Conservation (phyloP, 2,888 invertebrate species). For the Axea sp. region DNA sequence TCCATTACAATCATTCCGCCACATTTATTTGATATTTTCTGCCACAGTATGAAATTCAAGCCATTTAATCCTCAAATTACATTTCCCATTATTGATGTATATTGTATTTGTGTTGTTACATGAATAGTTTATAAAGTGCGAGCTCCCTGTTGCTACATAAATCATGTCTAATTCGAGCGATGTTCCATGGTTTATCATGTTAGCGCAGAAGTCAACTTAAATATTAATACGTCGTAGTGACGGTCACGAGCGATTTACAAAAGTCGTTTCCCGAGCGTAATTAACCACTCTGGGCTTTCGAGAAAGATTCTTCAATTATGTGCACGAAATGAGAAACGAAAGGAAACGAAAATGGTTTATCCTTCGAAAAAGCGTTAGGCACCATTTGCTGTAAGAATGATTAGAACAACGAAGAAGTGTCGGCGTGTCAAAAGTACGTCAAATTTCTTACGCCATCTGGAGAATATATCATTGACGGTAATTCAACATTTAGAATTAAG, state of each 20-base stretch:
- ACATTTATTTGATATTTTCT: slow-evolving; percentile 44
- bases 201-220: slow-evolving; percentile 54
- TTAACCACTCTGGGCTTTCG: slow-evolving; percentile 51
- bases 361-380: slow-evolving; percentile 43
- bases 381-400: slow-evolving; percentile 45
- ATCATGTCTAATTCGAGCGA: slow-evolving; percentile 59
- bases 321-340: slow-evolving; percentile 44
- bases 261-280: slow-evolving; percentile 51
- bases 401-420: slow-evolving; percentile 33
- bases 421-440: slow-evolving; percentile 28
- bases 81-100: slow-evolving; percentile 55
- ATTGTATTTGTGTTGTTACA: slow-evolving; percentile 53
- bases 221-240: slow-evolving; percentile 58
- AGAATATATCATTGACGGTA: slow-evolving; percentile 29
- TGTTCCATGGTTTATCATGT: slow-evolving; percentile 53
- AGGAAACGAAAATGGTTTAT: slow-evolving; percentile 25
- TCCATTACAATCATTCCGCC: slow-evolving; percentile 21
- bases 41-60: slow-evolving; percentile 49
- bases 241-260: slow-evolving; percentile 56
- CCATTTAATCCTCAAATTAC: slow-evolving; percentile 55
- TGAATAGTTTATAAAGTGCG: slow-evolving; percentile 58
- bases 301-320: slow-evolving; percentile 48
- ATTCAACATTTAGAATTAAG: slow-evolving; percentile 8
- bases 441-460: slow-evolving; percentile 33
- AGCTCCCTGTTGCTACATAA: slow-evolving; percentile 55